These are phyloP conservation scores for Neelides sp. DNA, from an alignment of 1,140 invertebrate species.

Conservation along the genomic window DNA sequence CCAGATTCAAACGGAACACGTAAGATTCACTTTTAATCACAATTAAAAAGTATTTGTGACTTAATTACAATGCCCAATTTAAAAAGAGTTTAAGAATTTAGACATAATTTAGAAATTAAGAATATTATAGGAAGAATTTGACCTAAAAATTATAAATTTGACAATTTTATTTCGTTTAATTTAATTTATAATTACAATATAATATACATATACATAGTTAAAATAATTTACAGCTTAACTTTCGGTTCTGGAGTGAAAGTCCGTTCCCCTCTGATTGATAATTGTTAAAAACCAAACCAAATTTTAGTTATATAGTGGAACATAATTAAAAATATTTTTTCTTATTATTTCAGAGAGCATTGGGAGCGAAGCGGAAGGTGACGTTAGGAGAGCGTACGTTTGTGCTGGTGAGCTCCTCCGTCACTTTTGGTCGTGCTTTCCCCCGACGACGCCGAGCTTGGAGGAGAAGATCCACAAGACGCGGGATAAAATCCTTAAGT, in stretches of 20 bases:
- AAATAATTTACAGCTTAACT: constrained; percentile 24
- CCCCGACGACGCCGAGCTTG: constrained; percentile 60
- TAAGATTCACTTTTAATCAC: too few species aligned
- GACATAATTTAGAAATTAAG: too few species aligned
- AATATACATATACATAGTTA: constrained; percentile 7
- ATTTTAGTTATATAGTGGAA: neutral
- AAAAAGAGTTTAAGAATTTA: too few species aligned
- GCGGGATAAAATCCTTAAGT: constrained; percentile 74
- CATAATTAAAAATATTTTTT: neutral
- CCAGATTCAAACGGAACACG: constrained; percentile 9
- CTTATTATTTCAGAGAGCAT: constrained; percentile 49
- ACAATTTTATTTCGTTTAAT: constrained; percentile 14
- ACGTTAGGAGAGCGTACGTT: constrained; percentile 68
- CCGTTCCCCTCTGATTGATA: neutral
- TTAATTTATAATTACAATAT: constrained; percentile 10
- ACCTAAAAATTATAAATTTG: neutral
- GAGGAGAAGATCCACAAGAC: constrained; percentile 71
- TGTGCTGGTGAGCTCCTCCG: constrained; percentile 73
- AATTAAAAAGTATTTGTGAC: too few species aligned
- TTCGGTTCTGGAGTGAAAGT: too few species aligned
- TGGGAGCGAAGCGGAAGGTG: constrained; percentile 68
- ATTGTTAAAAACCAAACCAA: neutral
- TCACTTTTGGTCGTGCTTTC: constrained; percentile 91
- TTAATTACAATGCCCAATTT: too few species aligned
- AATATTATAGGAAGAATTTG: neutral